Evolutionary conservation across 2,113 vertebrate species (phyloP), one percentile per base, ranked within the genome.

Genomic region (Coryphaenoides rupestris): DNA sequence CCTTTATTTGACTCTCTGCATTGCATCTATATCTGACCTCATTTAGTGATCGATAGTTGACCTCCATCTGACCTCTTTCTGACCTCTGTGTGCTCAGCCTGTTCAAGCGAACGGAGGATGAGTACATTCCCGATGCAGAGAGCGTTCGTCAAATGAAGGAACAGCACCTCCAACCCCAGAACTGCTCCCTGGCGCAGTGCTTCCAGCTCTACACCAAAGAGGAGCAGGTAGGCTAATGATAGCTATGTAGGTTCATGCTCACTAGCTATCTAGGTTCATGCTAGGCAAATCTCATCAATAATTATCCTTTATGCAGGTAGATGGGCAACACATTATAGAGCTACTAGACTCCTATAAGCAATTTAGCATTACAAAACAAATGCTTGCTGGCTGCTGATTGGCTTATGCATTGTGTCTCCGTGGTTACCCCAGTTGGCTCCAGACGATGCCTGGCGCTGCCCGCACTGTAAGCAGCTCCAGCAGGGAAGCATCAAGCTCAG

Each of bases 171-270:
- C 95, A 99, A 86, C 96, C 97, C 70, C 96, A 98, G 82, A 93
- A 87, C 71, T 99, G 96, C 88, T 94, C 94, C 56, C 92, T 99
- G n/a, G 92, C 96, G 64, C 96, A 98, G 86, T 99, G 97, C 87
- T 98, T 99, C 89, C 96, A 99, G 72, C 94, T 99, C 58, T 99
- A 99, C 92, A 99, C 97, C 92, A 99, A 98, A 94, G 96, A 99
- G 90, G 97, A 99, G 49, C 95, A 40, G 33, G 33, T 40, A 40
- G 33, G 33, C 33, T 40, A 40, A 40, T 10, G 9, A 1, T 40
- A 40, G 33, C 33, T 12, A 40, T n/a, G n/a, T n/a, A n/a, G n/a
- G n/a, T n/a, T n/a, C n/a, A n/a, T n/a, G n/a, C n/a, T n/a, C n/a
- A n/a, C n/a, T n/a, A n/a, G n/a, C n/a, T n/a, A n/a, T n/a, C n/a